A percentile compares a stretch with the other conserved stretches of the same genome.
Conservation (phyloP, 2,113 vertebrate species). For the Takifugu flavidus region DNA sequence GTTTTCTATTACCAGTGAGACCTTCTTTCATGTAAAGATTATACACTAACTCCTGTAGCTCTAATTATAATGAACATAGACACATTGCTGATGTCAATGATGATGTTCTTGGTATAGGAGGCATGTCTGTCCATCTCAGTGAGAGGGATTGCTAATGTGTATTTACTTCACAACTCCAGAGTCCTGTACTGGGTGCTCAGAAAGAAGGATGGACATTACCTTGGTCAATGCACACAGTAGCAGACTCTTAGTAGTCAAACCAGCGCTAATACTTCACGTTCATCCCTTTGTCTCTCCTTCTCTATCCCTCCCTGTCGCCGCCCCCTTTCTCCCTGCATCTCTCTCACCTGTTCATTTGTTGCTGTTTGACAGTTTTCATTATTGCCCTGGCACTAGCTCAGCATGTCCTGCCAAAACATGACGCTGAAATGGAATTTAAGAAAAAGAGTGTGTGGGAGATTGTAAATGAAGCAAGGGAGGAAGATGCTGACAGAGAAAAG, state of each 20-base stretch:
- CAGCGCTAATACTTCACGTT: conserved; percentile 65
- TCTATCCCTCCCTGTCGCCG: conserved; percentile 24
- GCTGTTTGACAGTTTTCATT: conserved; percentile 77
- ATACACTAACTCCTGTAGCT: no score
- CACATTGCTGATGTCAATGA: no score
- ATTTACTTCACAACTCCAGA: no score
- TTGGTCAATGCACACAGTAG: conserved; percentile 54
- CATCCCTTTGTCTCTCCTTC: conserved; percentile 36
- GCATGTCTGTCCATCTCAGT: no score
- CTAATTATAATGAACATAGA: no score
- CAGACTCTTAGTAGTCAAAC: conserved; percentile 57
- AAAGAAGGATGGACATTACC: conserved; percentile 20
- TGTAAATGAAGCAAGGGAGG: conserved; percentile 62
- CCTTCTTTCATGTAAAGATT: no score
- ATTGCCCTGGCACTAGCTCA: conserved; percentile 76
- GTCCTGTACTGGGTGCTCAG: not conserved
- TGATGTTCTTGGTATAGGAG: no score
- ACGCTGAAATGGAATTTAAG: conserved; percentile 70
- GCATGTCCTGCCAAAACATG: conserved; percentile 74
- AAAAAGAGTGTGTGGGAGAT: conserved; percentile 58
- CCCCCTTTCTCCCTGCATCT: conserved; percentile 39
- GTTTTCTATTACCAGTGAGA: no score
- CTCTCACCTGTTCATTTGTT: conserved; percentile 77
- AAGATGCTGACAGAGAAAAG: conserved; percentile 48
- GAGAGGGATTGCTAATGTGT: no score